Conservation (phyloP, 1,140 invertebrate genomes). For the Orchestia grillus region DNA sequence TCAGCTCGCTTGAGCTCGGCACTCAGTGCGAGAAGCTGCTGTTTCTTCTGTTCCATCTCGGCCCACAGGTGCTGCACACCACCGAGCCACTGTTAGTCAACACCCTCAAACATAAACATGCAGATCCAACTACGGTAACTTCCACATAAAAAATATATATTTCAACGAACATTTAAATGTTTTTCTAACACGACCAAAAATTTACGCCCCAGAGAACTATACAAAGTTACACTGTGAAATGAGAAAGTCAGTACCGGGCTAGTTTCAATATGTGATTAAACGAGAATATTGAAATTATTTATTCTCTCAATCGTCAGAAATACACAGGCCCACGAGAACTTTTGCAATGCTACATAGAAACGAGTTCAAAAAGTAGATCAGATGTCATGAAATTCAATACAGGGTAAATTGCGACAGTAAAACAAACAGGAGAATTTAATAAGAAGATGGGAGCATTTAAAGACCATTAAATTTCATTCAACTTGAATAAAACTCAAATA, state of each 20-base stretch:
- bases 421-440: too few species aligned
- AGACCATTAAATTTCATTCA: too few species aligned
- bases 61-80: constrained; percentile 70
- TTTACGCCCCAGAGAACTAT: not conserved
- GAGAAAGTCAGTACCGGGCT: not conserved
- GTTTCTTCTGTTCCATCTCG: constrained; percentile 70
- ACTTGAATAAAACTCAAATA: too few species aligned
- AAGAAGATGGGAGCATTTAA: too few species aligned
- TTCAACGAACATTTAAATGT: not conserved
- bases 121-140: not conserved
- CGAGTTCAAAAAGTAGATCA: too few species aligned
- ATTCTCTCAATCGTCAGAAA: too few species aligned
- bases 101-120: not conserved
- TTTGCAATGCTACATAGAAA: too few species aligned
- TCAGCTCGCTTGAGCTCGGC: constrained; percentile 60
- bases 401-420: too few species aligned
- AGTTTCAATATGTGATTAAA: not conserved
- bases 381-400: too few species aligned
- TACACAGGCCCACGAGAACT: too few species aligned
- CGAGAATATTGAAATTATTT: too few species aligned
- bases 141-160: not conserved
- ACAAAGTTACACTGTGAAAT: not conserved
- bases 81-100: not conserved
- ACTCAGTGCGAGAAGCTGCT: constrained; percentile 62
- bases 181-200: not conserved